Base-by-base conservation (phyloP, 37 sponge, comb jelly and placozoan genomes). In the Chondrilla cf. caribensis region DNA sequence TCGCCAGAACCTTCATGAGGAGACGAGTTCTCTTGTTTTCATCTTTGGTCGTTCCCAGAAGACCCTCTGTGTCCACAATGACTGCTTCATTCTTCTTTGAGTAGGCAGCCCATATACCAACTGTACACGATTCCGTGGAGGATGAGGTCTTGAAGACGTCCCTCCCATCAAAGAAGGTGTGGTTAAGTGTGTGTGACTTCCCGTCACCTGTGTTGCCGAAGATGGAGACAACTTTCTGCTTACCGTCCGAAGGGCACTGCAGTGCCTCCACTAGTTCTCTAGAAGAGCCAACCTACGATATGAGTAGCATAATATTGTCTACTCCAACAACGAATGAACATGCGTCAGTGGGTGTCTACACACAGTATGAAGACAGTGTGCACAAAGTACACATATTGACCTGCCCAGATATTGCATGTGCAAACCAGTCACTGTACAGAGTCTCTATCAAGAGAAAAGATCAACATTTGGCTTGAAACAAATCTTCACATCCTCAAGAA, bases 161-260 rank as follows among this genome's bases (percentile, higher is more conserved):
- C 44, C 41, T 58, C 35, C 95, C 97, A 22, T 67, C 72, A 79
- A 97, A 97, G 86, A 97, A 97, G 37, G 93, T 79, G 57, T 92
- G 93, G 79, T 97, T 97, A 35, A 97, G 84, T 11, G 95, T 97
- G 81, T 90, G 83, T 6, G 93, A 92, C 76, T 97, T 97, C 17
- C 97, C 97, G 83, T 97, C 97, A 25, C 97, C 97, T 41, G 97
- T 97, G 84, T 97, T 97, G 0, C 97, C 97, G 85, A 97, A 89
- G 78, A 97, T 97, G 51, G 95, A 94, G 31, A 97, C 93, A 21
- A 97, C 95, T 72, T 97, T 97, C n/a, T 89, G 78, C 31, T 87
- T 87, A 0, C 68, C 51, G 38, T 86, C 75, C 0, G 42, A 35
- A 42, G 51, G 3, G 64, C 90, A 89, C n/a, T 80, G 54, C 0